phyloP scores from a whole-genome alignment of 2,113 vertebrate species.

The Lampris incognitus region DNA sequence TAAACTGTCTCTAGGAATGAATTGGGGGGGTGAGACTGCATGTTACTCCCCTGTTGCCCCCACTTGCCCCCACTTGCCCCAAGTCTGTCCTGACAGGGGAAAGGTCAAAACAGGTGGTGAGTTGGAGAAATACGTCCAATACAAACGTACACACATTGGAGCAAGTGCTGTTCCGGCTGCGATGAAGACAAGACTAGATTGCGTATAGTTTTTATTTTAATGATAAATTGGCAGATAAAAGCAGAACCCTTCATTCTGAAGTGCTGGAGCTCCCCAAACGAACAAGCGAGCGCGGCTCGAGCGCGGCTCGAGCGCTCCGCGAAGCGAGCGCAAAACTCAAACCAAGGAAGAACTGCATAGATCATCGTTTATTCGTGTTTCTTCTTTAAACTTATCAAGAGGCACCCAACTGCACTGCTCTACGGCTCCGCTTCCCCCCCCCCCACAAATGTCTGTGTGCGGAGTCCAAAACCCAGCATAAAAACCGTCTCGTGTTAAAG shows the following conservation, averaged over 20 bases:
- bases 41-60: too few relatives aligned
- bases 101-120: too few relatives aligned
- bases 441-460: constrained; percentile 55
- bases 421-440: constrained; percentile 1
- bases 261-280: constrained; percentile 51
- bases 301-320: constrained; percentile 41
- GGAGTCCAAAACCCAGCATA: constrained; percentile 52
- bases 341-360: constrained; percentile 69
- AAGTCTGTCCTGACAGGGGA: too few relatives aligned
- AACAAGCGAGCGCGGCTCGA: constrained; percentile 17
- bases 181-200: constrained; percentile 31
- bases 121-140: too few relatives aligned
- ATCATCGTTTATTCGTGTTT: constrained; percentile 21
- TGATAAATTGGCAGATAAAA: constrained; percentile 68
- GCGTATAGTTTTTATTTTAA: constrained; percentile 65
- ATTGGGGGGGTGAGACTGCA: too few relatives aligned
- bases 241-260: constrained; percentile 53
- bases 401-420: constrained; percentile 51
- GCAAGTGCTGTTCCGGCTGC: not conserved
- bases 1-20: too few relatives aligned
- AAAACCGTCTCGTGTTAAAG: constrained; percentile 36
- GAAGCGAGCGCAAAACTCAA: constrained; percentile 66
- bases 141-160: not conserved
- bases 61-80: too few relatives aligned
- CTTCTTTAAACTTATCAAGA: constrained; percentile 32